Conservation (phyloP, 1,140 invertebrate genomes). For the Drosophila nikananu region DNA sequence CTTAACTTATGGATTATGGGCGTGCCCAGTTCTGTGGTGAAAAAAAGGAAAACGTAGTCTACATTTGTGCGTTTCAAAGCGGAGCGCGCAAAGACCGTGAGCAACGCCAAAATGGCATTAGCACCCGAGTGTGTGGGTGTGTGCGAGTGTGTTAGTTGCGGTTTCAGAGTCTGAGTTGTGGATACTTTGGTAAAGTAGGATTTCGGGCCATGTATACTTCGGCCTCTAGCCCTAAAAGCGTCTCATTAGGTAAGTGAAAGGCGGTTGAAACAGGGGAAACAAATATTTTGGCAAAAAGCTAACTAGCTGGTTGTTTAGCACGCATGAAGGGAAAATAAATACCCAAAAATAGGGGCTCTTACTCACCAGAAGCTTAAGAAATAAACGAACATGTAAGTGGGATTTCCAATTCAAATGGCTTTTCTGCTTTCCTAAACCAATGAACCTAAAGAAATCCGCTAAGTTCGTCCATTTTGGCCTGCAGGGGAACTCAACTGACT, state of each 20-base stretch:
- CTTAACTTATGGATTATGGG: constrained; percentile 78
- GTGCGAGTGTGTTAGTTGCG: constrained; percentile 32
- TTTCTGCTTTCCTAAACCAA: neutral
- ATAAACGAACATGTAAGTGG: neutral
- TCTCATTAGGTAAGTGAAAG: constrained; percentile 54
- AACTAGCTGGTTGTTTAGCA: constrained; percentile 22
- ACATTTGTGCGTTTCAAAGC: constrained; percentile 58
- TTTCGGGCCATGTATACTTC: constrained; percentile 13
- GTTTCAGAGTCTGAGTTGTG: constrained; percentile 33
- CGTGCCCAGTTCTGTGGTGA: constrained; percentile 58
- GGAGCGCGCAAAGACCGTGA: constrained; percentile 38
- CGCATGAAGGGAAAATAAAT: constrained; percentile 8
- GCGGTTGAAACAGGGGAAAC: constrained; percentile 15
- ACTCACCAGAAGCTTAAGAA: neutral
- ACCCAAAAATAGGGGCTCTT: neutral
- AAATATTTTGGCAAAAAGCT: constrained; percentile 9
- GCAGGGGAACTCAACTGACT: constrained; percentile 4
- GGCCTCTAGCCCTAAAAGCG: constrained; percentile 28
- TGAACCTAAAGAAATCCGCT: neutral
- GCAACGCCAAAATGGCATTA: constrained; percentile 56
- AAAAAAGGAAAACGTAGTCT: constrained; percentile 59
- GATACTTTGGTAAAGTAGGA: constrained; percentile 8
- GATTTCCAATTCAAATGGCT: neutral
- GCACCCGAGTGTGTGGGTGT: constrained; percentile 34
- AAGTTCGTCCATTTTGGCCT: constrained; percentile 8